A percentile compares a stretch with the other conserved stretches of the same genome.
Evolutionary conservation across 2,113 vertebrate species (phyloP).

Genomic region (Ovibos moschatus): DNA sequence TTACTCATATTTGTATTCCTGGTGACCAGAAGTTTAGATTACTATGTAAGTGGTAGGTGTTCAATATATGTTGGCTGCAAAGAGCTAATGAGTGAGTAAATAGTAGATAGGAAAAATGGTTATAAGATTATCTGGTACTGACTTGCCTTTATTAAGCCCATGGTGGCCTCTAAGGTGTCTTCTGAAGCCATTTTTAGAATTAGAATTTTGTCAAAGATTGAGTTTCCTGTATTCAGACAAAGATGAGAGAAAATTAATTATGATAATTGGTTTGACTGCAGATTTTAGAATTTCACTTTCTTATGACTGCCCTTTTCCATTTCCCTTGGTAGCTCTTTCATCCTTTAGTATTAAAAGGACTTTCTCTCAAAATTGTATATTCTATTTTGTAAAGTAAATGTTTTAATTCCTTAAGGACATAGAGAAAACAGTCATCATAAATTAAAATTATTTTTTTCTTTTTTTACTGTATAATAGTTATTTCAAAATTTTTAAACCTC

Average conservation of each 20-base stretch:
- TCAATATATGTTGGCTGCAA: not conserved
- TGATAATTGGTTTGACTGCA: not conserved
- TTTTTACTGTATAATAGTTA: not conserved
- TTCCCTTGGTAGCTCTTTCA: not conserved
- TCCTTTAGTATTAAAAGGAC: not conserved
- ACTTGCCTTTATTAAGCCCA: not conserved
- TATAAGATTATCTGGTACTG: not conserved
- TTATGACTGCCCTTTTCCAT: not conserved
- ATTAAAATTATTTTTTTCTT: not conserved
- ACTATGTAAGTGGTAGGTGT: not conserved
- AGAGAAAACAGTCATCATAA: not conserved
- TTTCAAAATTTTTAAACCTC: not conserved
- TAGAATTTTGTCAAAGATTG: not conserved
- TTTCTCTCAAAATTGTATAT: not conserved
- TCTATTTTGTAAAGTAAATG: not conserved
- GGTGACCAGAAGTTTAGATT: not conserved
- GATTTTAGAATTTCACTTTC: not conserved
- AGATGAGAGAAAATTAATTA: not conserved
- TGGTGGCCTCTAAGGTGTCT: not conserved
- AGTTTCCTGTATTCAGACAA: not conserved
- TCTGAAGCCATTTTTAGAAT: not conserved
- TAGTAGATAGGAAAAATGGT: not conserved
- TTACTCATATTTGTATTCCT: not conserved
- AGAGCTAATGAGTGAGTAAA: not conserved
- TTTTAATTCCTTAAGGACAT: conserved; percentile 13